Percentiles rank a stretch among this genome's conserved stretches.
Conservation (phyloP, 2,113 vertebrate species). For the Tragelaphus strepsiceros region DNA sequence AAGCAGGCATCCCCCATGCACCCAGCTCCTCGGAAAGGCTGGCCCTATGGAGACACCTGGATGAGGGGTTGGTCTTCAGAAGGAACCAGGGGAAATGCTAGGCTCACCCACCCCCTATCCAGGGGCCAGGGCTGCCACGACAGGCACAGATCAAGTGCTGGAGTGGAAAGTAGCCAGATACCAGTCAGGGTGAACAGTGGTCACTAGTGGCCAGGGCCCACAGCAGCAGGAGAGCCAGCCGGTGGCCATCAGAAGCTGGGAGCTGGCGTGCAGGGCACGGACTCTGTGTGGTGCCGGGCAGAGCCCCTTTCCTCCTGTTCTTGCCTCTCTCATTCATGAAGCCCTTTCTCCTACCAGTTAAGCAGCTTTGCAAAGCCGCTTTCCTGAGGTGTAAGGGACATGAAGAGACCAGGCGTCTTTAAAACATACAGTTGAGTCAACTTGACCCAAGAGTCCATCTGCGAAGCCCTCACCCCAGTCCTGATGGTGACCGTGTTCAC, state of each 20-base stretch:
- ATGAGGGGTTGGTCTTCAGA: not conserved
- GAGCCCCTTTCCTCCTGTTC: rapidly evolving
- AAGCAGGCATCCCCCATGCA: not conserved
- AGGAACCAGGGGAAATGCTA: not conserved
- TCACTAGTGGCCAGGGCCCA: not conserved
- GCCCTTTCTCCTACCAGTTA: not conserved
- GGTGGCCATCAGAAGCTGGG: rapidly evolving
- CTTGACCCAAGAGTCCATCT: not conserved
- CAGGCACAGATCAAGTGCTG: not conserved
- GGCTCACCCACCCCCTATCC: slow-evolving; percentile 1
- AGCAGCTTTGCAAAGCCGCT: not conserved
- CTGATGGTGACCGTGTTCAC: rapidly evolving
- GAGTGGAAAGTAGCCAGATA: not conserved
- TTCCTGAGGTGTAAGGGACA: not conserved
- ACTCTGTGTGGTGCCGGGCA: rapidly evolving
- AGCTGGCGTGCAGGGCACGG: rapidly evolving
- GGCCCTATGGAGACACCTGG: slow-evolving; percentile 10
- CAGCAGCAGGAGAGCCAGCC: rapidly evolving
- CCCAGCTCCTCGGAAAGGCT: not conserved
- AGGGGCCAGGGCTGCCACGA: not conserved
- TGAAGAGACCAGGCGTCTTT: not conserved
- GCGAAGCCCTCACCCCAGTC: not conserved
- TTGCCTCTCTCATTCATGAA: not conserved
- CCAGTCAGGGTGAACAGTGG: not conserved
- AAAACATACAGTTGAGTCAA: no score